Percentiles rank a stretch among this genome's conserved stretches.
Evolutionary conservation across 2,113 vertebrate species (phyloP).

Genomic region (Saimiri boliviensis): DNA sequence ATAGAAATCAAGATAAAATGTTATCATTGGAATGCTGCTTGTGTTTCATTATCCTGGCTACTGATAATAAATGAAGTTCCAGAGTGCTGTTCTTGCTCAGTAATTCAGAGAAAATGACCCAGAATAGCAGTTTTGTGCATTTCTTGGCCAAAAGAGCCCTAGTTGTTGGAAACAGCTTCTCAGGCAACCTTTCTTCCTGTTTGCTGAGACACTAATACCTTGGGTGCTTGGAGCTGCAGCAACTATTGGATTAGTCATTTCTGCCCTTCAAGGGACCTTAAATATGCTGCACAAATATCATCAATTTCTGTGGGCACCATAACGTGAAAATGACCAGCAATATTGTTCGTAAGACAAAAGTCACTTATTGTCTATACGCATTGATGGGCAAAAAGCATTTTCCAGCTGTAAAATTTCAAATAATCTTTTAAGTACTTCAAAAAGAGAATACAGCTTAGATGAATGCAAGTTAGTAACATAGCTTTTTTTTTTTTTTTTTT

Average conservation of each 20-base stretch:
- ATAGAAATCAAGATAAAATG: background rate
- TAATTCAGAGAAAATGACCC: slow-evolving; percentile 19
- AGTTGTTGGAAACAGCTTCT: background rate
- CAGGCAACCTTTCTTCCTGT: background rate
- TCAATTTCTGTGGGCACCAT: background rate
- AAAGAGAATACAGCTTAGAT: background rate
- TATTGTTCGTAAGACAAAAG: background rate
- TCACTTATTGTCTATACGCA: background rate
- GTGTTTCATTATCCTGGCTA: background rate
- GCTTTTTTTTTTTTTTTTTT: no score
- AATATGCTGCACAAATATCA: no score
- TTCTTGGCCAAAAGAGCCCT: background rate
- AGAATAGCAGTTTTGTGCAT: background rate
- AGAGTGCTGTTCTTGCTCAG: background rate
- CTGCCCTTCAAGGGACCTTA: background rate
- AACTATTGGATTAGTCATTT: background rate
- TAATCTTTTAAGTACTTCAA: background rate
- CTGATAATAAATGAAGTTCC: background rate
- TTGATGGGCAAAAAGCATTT: background rate
- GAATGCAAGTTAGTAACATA: background rate
- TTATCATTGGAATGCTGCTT: background rate
- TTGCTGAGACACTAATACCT: background rate
- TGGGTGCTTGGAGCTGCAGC: background rate
- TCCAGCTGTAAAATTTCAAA: background rate
- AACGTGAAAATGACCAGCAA: background rate